Base-by-base conservation (phyloP, 2,113 vertebrate species). In the Amia ocellicauda region DNA sequence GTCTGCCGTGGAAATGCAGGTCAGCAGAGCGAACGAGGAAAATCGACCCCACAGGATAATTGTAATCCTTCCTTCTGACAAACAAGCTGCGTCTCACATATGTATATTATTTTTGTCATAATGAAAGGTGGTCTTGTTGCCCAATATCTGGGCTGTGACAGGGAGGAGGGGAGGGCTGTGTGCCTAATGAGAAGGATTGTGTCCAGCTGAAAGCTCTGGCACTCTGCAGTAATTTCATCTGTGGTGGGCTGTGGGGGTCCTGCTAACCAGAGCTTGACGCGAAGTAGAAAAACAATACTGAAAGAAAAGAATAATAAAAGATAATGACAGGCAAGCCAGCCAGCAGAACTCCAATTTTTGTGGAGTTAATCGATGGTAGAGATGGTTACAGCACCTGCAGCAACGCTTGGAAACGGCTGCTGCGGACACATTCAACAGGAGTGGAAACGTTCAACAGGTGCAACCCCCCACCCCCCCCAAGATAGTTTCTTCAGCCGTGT, bases 261-360 rank as follows among this genome's bases (percentile, higher is more conserved):
- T 19, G 67, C 41, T 26, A 66, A 54, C 17, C 49, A 45, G 64
- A 71, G 61, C 29, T 53, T 62, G 54, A 71, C 72, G 11, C 31
- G 11, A 7, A 36, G n/a, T n/a, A n/a, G n/a, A n/a, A n/a, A n/a
- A n/a, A n/a, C n/a, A n/a, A n/a, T n/a, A 45, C 43, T 58, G 22
- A 47, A 26, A 59, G 26, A 60, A 45, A 27, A 29, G 36, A n/a
- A n/a, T n/a, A n/a, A n/a, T n/a, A n/a, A n/a, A n/a, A n/a, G n/a
- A n/a, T n/a, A n/a, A n/a, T n/a, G 65, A 59, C 79, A 73, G n/a
- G n/a, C 50, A 68, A 49, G 64, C n/a, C 54, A 66, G 77, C 72
- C 83, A n/a, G n/a, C n/a, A n/a, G n/a, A n/a, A n/a, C n/a, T n/a
- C n/a, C n/a, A n/a, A n/a, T n/a, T n/a, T n/a, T n/a, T n/a, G n/a